Percentiles rank a stretch among this genome's conserved stretches.
Evolutionary conservation across 2,113 vertebrate genomes (phyloP).

Genomic region (Odocoileus virginianus): DNA sequence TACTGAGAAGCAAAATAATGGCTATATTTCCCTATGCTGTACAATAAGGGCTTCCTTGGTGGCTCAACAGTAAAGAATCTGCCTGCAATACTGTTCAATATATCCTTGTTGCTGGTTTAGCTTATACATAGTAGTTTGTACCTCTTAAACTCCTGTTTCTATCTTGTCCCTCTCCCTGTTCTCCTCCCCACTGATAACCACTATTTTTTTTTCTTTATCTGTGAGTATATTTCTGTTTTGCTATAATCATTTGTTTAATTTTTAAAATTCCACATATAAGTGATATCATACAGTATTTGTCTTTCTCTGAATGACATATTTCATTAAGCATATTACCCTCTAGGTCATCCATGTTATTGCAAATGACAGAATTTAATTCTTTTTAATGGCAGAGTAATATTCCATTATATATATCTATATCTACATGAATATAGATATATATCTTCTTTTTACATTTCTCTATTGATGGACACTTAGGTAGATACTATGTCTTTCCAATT

Average conservation of each 20-base stretch:
- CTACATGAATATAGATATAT: not conserved
- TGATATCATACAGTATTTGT: not conserved
- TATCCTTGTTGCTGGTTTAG: not conserved
- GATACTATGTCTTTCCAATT: not conserved
- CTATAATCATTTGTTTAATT: not conserved
- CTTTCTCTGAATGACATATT: not conserved
- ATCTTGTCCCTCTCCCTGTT: not conserved
- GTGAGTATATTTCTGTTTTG: not conserved
- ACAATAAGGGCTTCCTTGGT: not conserved
- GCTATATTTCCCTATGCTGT: not conserved
- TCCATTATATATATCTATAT: not conserved
- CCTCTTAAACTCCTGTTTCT: not conserved
- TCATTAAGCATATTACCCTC: not conserved
- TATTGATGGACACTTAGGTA: not conserved
- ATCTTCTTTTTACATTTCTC: not conserved
- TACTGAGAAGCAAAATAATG: not conserved
- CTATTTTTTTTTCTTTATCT: not conserved
- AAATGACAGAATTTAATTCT: not conserved
- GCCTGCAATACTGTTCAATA: not conserved
- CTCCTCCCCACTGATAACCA: not conserved
- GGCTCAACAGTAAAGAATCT: too few relatives aligned
- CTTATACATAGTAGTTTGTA: not conserved
- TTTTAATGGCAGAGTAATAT: not conserved
- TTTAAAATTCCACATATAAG: not conserved
- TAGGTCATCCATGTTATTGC: not conserved